Base-by-base conservation (phyloP, 2,797 vertebrate species). In the Monodelphis domestica region DNA sequence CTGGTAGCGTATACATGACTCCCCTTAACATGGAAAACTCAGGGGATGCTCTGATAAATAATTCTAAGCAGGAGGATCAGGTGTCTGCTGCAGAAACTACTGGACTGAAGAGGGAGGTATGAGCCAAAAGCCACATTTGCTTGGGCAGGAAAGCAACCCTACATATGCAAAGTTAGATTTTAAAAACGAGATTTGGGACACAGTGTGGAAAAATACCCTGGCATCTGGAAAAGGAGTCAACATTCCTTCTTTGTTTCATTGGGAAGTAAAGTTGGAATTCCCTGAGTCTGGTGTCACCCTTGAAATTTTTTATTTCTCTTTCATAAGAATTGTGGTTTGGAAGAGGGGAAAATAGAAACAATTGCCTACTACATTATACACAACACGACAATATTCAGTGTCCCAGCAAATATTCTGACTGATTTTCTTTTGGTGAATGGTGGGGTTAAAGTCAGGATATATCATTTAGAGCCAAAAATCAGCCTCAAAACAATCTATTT, bases 11-110 rank as follows among this genome's bases (percentile, higher is more conserved):
- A 95, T 98, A 97, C 94, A 84, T 97, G 97, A 96, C 98, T 97
- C 97, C 94, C 93, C 90, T 94, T 96, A 97, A 90, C 92, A 93
- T 45, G 97, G 98, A 98, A 98, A 98, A 97, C 97, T 97, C 94
- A 94, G 93, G 97, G 96, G 94, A 94, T 95, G 92, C 89, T 87
- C 56, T 90, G 97, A 98, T 98, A 97, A 98, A 98, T 98, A 98
- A 98, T 98, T 98, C 97, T 97, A 95, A 63, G 91, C 90, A 63
- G 11, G 90, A 94, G 97, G 97, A 98, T 98, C 97, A 95, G 91
- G 94, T 98, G 93, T 94, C 98, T 94, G 55, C 91, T 92, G 91
- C 89, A 95, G 52, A 97, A 97, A 94, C 93, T 91, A 28, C 93
- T 54, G 87, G 87, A 50, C 89, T n/a, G 10, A 88, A 3, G 14